Evolutionary conservation across 23 tunicate species (phyloP).

Genomic region (Corella eumyota): DNA sequence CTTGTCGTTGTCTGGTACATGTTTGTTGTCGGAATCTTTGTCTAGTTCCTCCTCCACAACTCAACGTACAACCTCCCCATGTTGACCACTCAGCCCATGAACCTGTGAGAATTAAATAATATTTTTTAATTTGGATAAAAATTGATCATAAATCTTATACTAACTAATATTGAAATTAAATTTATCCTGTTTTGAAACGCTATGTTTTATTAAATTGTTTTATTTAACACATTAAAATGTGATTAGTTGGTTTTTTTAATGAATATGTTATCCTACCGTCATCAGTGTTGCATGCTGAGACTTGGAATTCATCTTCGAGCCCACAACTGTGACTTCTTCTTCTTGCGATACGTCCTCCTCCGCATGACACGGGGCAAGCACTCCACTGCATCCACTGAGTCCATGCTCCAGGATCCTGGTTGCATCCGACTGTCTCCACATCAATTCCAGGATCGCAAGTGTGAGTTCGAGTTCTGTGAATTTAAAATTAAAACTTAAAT

Average conservation of each 20-base stretch:
- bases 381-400: conserved; percentile 49
- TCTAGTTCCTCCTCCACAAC: conserved; percentile 78
- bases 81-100: conserved; percentile 37
- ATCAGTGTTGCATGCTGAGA: conserved; percentile 40
- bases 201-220: no score
- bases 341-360: conserved; percentile 46
- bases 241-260: no score
- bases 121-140: not conserved
- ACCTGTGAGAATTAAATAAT: conserved; percentile 35
- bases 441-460: conserved; percentile 21
- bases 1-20: conserved; percentile 41
- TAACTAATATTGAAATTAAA: no score
- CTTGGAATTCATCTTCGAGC: conserved; percentile 17
- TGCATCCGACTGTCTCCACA: conserved; percentile 40
- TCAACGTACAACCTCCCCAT: conserved; percentile 43
- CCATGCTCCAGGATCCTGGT: conserved; percentile 38
- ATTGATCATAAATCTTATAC: not conserved
- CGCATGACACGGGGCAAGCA: conserved; percentile 59
- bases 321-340: conserved; percentile 50
- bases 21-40: conserved; percentile 57
- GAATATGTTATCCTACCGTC: conserved; percentile 24
- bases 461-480: conserved; percentile 32
- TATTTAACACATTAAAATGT: no score
- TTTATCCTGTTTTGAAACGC: no score
- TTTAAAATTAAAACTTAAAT: not conserved